Evolutionary conservation across 2,113 vertebrate species (phyloP), one percentile per base, ranked within the genome.

Genomic region (Agelaius phoeniceus): DNA sequence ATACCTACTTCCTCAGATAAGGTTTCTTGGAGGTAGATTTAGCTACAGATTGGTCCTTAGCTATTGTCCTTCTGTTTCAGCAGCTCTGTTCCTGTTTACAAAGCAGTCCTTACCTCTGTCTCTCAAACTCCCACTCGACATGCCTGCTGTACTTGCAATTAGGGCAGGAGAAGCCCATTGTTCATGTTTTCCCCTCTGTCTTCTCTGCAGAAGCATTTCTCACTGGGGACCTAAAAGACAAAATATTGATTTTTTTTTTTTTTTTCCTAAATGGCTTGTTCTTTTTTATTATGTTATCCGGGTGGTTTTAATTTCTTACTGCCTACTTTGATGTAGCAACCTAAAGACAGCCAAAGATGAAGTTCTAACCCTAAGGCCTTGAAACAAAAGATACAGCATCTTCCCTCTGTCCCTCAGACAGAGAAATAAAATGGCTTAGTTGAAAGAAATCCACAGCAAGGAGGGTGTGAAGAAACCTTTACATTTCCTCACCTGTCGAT

Each of bases 221-320:
- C 54, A 84, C 57, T 81, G 82, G 88, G 52, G 84, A 95, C 85
- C 67, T 93, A 93, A 92, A 97, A 97, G 88, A 95, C 41, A 94
- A 96, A 97, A 92, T 96, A 97, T 87, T 94, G 91, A 97, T 95
- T 96, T 88, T 87, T 51, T 77, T 20, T 72, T 51, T 19, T 30
- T 15, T 3, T 4, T 35, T 7, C 18, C 63, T 52, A 74, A 93
- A 92, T 55, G 37, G 8, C 49, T 95, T 97, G 79, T 82, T 97
- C 81, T 82, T 95, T 97, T 97, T 94, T 91, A 85, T 97, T 96
- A 87, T 51, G 87, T 92, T 85, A 87, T 94, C 59, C n/a, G 37
- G 22, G 58, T 76, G 67, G 87, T 95, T 97, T 96, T 97, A 96
- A 97, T 97, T 97, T 97, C 86, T 95, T 84, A 62, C 54, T 84